Evolutionary conservation across 2,797 vertebrate species (phyloP).

Genomic region (Cottoperca gobio): DNA sequence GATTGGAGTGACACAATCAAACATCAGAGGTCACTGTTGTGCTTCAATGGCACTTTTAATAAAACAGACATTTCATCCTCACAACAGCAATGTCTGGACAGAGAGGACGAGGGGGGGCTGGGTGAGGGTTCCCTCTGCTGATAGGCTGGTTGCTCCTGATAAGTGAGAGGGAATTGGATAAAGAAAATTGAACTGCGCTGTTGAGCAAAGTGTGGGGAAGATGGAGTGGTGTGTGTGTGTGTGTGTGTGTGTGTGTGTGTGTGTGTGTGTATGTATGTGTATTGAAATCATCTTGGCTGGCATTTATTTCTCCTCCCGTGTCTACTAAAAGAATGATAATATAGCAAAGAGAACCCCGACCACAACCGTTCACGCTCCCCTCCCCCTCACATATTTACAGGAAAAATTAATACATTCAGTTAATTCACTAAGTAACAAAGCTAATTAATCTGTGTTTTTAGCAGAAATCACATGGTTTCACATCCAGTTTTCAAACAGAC

Average conservation of each 20-base stretch:
- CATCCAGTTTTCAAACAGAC: slow-evolving; percentile 79
- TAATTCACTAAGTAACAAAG: slow-evolving; percentile 90
- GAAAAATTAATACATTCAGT: slow-evolving; percentile 88
- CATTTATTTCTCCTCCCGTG: slow-evolving; percentile 62
- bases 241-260: slow-evolving; percentile 26
- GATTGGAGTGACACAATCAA: slow-evolving; percentile 79
- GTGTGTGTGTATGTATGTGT: slow-evolving; percentile 24
- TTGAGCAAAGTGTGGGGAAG: slow-evolving; percentile 74
- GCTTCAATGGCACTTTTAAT: slow-evolving; percentile 91
- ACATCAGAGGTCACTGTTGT: slow-evolving; percentile 86
- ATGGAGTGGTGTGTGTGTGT: slow-evolving; percentile 50
- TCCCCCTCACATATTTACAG: slow-evolving; percentile 86
- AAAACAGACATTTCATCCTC: slow-evolving; percentile 92
- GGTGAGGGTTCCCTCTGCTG: slow-evolving; percentile 83
- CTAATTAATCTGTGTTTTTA: slow-evolving; percentile 84
- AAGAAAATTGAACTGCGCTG: slow-evolving; percentile 78
- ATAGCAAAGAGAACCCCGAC: slow-evolving; percentile 83
- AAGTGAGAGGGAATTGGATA: slow-evolving; percentile 80
- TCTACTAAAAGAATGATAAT: slow-evolving; percentile 60
- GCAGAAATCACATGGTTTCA: slow-evolving; percentile 83
- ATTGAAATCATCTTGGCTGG: slow-evolving; percentile 75
- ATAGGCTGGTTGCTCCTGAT: slow-evolving; percentile 85
- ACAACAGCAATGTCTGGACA: slow-evolving; percentile 91
- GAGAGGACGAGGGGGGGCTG: slow-evolving; percentile 77
- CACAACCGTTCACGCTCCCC: slow-evolving; percentile 63